Percentiles rank a stretch among this genome's conserved stretches.
These are phyloP conservation scores for Metopolophium dirhodum DNA, from an alignment of 1,140 invertebrate species.

Conservation along the genomic window DNA sequence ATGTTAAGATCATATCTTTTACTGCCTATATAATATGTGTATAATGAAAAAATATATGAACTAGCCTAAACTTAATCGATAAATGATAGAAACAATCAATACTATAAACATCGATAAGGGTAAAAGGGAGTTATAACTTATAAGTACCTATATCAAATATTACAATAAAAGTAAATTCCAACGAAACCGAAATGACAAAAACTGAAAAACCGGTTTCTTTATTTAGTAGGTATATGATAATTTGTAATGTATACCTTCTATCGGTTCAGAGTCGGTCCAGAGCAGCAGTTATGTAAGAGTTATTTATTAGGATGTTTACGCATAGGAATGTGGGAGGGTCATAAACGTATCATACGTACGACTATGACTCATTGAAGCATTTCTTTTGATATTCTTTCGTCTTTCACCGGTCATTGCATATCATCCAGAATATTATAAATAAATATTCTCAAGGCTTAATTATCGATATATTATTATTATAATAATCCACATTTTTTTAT, in stretches of 20 bases:
- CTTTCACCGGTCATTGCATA: background rate
- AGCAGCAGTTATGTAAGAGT: conserved; percentile 36
- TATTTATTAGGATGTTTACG: conserved; percentile 47
- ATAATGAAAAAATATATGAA: background rate
- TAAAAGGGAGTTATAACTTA: background rate
- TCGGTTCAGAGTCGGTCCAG: conserved; percentile 13
- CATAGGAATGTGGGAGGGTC: conserved; percentile 47
- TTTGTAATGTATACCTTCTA: background rate
- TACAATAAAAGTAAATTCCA: conserved; percentile 25
- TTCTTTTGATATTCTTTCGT: conserved; percentile 41
- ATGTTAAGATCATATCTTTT: background rate
- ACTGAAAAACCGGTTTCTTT: conserved; percentile 46
- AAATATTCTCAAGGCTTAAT: background rate
- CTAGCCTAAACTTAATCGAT: background rate
- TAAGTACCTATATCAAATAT: background rate
- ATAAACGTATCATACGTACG: too few relatives aligned
- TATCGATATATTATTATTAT: background rate
- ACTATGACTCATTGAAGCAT: conserved; percentile 32
- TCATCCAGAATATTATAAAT: background rate
- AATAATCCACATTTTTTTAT: background rate
- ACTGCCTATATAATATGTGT: background rate
- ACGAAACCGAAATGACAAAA: conserved; percentile 14
- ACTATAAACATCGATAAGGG: background rate
- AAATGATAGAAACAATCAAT: background rate
- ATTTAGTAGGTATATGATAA: background rate